These are phyloP conservation scores for Dryobota labecula DNA, from an alignment of 2,888 invertebrate species.

Conservation along the genomic window DNA sequence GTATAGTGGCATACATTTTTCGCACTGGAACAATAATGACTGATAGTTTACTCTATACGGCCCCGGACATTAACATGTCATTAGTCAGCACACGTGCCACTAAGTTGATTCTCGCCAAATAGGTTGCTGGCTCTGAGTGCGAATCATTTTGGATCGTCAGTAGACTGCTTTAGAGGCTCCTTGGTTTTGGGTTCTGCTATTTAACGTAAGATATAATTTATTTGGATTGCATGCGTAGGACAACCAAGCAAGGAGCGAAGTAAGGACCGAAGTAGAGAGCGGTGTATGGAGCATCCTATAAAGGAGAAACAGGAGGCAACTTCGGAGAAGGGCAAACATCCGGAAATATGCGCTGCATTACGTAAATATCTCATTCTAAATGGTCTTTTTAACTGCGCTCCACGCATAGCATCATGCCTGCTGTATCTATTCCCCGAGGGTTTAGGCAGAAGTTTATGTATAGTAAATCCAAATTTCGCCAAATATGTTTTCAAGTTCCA, in stretches of 20 bases:
- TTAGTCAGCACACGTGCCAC: not conserved
- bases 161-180: not conserved
- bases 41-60: too few relatives aligned
- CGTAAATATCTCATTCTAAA: constrained; percentile 43
- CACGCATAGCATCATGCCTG: not conserved
- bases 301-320: constrained; percentile 12
- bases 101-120: not conserved
- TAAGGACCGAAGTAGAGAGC: constrained; percentile 21
- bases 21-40: too few relatives aligned
- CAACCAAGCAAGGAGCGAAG: constrained; percentile 43
- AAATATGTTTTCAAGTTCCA: too few relatives aligned
- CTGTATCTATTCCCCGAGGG: not conserved
- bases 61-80: not conserved
- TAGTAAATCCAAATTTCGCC: not conserved
- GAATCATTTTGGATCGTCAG: not conserved
- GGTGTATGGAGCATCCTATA: not conserved
- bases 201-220: not conserved
- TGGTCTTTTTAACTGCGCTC: not conserved
- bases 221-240: constrained; percentile 22
- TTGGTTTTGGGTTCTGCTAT: not conserved
- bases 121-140: not conserved
- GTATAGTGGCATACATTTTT: not conserved
- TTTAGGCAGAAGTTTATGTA: not conserved
- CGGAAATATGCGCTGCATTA: constrained; percentile 11
- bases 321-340: constrained; percentile 16